phyloP scores from a whole-genome alignment of 2,113 vertebrate species.

The Poecile atricapillus region DNA sequence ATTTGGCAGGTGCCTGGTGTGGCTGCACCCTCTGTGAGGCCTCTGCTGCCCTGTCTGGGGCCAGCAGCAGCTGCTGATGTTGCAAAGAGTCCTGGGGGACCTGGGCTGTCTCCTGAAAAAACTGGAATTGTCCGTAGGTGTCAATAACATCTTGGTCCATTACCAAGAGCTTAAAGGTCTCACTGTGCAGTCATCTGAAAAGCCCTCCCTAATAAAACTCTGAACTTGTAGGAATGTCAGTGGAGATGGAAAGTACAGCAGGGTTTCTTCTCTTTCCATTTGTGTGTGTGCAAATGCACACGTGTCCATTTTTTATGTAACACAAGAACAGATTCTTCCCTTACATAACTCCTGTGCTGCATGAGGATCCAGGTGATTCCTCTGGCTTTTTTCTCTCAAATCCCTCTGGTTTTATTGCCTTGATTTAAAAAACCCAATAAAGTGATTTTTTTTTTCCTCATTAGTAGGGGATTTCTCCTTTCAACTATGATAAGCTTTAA shows the following conservation, averaged over 20 bases:
- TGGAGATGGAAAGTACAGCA: background rate
- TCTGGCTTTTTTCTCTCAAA: background rate
- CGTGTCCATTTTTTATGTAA: background rate
- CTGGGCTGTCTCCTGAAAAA: background rate
- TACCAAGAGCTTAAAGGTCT: background rate
- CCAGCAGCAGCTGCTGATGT: background rate
- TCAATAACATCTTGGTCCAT: too few relatives aligned
- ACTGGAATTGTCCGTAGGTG: background rate
- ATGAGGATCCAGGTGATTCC: conserved; percentile 11
- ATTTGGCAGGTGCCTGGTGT: background rate
- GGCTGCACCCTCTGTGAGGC: background rate
- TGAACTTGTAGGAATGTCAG: background rate
- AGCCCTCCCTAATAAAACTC: background rate
- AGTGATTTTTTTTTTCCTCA: background rate
- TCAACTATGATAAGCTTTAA: background rate
- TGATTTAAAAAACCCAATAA: background rate
- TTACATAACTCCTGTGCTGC: background rate
- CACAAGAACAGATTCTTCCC: conserved; percentile 17
- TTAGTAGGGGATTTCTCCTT: background rate
- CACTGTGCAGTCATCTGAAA: background rate
- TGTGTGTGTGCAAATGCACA: background rate
- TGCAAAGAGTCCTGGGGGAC: background rate
- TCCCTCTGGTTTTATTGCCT: background rate
- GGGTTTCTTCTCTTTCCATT: background rate
- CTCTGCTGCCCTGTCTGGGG: background rate